Conservation (phyloP, 2,888 invertebrate species). For the Pegoplata infirma region DNA sequence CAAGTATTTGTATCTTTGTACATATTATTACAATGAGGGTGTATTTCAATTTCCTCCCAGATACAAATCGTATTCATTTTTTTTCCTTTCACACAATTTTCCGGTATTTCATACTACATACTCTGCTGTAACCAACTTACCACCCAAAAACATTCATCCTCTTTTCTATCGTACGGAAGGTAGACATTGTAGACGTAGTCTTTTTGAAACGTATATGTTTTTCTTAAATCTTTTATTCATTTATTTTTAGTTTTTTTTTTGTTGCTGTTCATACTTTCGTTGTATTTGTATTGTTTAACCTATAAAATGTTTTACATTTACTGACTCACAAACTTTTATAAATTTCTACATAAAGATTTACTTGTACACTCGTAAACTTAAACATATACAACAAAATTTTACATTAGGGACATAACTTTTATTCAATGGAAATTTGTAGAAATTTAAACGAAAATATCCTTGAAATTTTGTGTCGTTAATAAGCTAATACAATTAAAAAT, state of each 20-base stretch:
- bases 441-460: too few species aligned
- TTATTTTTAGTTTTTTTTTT: conserved; percentile 1
- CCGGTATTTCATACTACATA: conserved; percentile 65
- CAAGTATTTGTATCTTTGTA: background rate
- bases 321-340: conserved; percentile 5
- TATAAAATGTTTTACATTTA: conserved; percentile 26
- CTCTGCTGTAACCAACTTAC: background rate
- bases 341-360: conserved; percentile 2
- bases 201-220: background rate
- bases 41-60: conserved; percentile 64
- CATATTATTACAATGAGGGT: background rate
- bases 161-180: background rate
- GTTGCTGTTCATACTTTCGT: background rate
- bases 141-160: background rate
- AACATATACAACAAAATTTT: too few species aligned
- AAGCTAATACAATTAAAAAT: too few species aligned
- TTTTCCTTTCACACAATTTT: conserved; percentile 72
- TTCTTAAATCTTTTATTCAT: conserved; percentile 20
- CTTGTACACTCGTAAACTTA: conserved; percentile 10
- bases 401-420: too few species aligned
- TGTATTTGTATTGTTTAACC: conserved; percentile 1
- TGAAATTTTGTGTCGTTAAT: too few species aligned
- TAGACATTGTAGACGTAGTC: too few species aligned
- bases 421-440: too few species aligned
- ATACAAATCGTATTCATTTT: conserved; percentile 72